A percentile compares a stretch with the other conserved stretches of the same genome.
Conservation (phyloP, 2,888 invertebrate genomes). For the Cosmia pyralina region DNA sequence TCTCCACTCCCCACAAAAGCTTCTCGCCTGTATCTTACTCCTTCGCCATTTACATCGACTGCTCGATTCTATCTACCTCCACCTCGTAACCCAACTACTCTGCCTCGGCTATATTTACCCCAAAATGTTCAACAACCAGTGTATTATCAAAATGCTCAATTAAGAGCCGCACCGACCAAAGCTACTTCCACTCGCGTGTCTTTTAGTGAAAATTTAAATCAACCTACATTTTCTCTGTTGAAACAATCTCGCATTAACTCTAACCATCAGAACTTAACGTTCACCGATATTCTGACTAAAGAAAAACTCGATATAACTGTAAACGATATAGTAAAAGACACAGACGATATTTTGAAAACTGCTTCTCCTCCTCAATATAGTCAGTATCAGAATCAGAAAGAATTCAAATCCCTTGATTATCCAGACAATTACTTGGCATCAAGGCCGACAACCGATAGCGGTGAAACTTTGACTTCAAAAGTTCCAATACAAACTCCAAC, state of each 20-base stretch:
- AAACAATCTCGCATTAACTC: constrained; percentile 71
- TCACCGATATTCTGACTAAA: constrained; percentile 83
- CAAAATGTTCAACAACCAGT: constrained; percentile 70
- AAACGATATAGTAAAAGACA: constrained; percentile 83
- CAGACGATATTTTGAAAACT: constrained; percentile 78
- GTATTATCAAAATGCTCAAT: constrained; percentile 70
- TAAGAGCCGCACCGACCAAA: constrained; percentile 70
- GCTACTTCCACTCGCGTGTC: constrained; percentile 66
- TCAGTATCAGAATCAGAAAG: constrained; percentile 69
- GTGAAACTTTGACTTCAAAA: constrained; percentile 78
- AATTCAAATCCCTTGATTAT: constrained; percentile 71
- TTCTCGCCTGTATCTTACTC: constrained; percentile 76
- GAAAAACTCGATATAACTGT: constrained; percentile 84
- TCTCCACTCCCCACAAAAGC: constrained; percentile 73
- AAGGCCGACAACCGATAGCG: constrained; percentile 72
- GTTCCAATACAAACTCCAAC: constrained; percentile 69
- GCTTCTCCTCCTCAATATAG: constrained; percentile 74
- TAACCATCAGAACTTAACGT: constrained; percentile 80
- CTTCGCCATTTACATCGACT: constrained; percentile 80
- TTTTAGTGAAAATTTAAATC: constrained; percentile 59
- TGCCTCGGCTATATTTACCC: constrained; percentile 78
- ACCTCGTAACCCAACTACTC: constrained; percentile 66
- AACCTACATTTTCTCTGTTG: constrained; percentile 68
- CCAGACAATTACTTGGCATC: constrained; percentile 72
- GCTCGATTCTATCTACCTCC: constrained; percentile 80